phyloP scores from a whole-genome alignment of 2,797 vertebrate genomes.

The Scolopax bukidnonensis region DNA sequence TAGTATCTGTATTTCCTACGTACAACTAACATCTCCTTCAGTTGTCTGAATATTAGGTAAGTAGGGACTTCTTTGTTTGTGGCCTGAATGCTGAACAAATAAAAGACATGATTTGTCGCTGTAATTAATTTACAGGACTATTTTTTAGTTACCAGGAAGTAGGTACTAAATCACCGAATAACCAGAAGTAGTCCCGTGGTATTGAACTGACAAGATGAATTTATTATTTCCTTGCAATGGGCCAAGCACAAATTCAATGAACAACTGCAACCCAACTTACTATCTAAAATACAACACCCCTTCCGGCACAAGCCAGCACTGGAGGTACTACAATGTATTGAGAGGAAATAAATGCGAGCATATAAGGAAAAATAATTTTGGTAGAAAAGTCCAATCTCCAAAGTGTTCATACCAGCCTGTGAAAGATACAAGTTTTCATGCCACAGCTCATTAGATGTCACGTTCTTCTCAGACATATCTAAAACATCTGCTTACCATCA shows the following conservation, averaged over 20 bases:
- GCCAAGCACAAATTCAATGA: slow-evolving; percentile 19
- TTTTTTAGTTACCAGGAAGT: slow-evolving; percentile 18
- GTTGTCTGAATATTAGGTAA: background rate
- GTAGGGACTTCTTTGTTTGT: background rate
- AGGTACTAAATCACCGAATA: slow-evolving; percentile 18
- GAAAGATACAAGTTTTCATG: background rate
- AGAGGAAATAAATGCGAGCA: background rate
- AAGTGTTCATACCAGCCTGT: background rate
- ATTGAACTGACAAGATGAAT: slow-evolving; percentile 45
- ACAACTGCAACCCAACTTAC: background rate
- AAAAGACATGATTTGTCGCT: background rate
- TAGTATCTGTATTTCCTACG: background rate
- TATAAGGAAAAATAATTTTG: background rate
- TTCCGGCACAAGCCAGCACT: background rate
- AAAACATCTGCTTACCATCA: background rate
- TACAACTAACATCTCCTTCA: background rate
- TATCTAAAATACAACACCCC: background rate
- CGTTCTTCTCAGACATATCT: background rate
- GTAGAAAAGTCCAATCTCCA: background rate
- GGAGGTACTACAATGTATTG: background rate
- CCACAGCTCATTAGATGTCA: background rate
- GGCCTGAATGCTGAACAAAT: background rate
- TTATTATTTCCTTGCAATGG: slow-evolving; percentile 39
- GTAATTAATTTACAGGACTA: background rate
- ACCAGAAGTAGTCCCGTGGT: background rate